Base-by-base conservation (phyloP, 2,113 vertebrate genomes). In the Gobiocypris rarus region DNA sequence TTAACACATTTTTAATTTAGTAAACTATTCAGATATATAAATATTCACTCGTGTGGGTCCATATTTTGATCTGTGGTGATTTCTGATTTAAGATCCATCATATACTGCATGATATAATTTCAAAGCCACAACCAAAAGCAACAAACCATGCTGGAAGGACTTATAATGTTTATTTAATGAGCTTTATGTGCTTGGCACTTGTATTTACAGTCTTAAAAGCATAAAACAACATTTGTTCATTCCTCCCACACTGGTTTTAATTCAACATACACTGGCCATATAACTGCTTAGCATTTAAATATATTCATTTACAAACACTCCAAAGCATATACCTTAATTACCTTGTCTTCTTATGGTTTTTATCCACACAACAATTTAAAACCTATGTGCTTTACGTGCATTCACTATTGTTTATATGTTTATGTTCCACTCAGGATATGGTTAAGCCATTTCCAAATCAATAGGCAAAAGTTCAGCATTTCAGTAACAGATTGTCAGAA, bases 271-370 rank as follows among this genome's bases (percentile, higher is more conserved):
- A 95, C 93, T 93, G 90, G 91, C 93, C 95, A 93, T 95, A 95
- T 95, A 95, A 94, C 94, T 94, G 95, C 95, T 96, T 96, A 95
- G 94, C 93, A 97, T 93, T 97, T 98, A 98, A 99, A 99, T 98
- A 99, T 94, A 96, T 91, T 95, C 96, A 96, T 97, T 95, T 96
- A 97, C 95, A 96, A 52, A 95, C 96, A 97, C 96, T 94, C 94
- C 96, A 97, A 95, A 96, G 96, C 95, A 94, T 69, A 81, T 93
- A 97, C 94, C 93, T 94, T 94, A 95, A 94, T 95, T 94, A 93
- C 93, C 95, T 93, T 94, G 94, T 91, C 93, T 94, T 94, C 89
- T 93, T 94, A 96, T 95, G 94, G 90, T 95, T 95, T 96, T 92
- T 89, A 94, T 95, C 95, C 96, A 98, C 96, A 97, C 96, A 92